phyloP scores from a whole-genome alignment of 2,888 invertebrate genomes.

The Eupeodes latifasciatus region DNA sequence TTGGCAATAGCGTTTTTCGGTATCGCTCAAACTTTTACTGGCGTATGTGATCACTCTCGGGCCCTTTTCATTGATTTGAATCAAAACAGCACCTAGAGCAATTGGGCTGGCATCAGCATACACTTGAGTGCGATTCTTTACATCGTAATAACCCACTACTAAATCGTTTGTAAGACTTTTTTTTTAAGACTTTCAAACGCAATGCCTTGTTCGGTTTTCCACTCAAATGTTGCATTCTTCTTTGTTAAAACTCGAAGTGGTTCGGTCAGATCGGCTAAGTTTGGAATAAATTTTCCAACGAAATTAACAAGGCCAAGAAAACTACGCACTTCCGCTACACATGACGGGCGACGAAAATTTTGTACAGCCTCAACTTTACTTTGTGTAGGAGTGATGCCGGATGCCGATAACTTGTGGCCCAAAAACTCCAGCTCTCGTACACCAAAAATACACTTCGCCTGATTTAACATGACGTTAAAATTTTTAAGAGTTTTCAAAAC shows the following conservation, averaged over 20 bases:
- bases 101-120: not conserved
- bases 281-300: not conserved
- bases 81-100: not conserved
- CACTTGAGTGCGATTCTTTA: not conserved
- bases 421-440: conserved; percentile 7
- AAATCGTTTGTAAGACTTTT: not conserved
- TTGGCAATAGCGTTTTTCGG: not conserved
- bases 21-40: not conserved
- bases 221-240: too few species aligned
- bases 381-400: not conserved
- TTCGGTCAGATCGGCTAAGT: not conserved
- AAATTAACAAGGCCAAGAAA: conserved; percentile 2
- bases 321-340: not conserved
- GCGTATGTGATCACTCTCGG: not conserved
- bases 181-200: not conserved
- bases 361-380: not conserved
- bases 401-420: conserved; percentile 6
- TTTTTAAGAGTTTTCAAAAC: conserved; percentile 6
- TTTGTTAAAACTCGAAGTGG: not conserved
- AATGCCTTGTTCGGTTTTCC: not conserved
- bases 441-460: conserved; percentile 16
- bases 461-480: not conserved
- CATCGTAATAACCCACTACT: too few species aligned
- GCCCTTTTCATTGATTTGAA: not conserved
- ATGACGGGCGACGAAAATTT: not conserved